Conservation (phyloP, 2,113 vertebrate species). For the Mastomys coucha region DNA sequence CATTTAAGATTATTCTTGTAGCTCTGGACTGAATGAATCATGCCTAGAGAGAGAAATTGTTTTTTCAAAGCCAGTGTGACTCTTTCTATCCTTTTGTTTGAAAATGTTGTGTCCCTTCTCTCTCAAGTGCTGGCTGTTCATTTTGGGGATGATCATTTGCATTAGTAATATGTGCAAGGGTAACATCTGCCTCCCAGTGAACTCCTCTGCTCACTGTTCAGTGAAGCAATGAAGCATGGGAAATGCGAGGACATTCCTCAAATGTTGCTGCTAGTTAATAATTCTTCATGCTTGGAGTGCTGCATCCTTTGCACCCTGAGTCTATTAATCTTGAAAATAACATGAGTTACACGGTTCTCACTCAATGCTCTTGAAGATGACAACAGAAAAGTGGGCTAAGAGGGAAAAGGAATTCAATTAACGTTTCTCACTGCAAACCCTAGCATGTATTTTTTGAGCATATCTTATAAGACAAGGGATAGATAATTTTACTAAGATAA, state of each 20-base stretch:
- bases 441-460: neutral
- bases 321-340: constrained; percentile 85
- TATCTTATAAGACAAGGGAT: neutral
- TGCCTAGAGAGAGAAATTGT: neutral
- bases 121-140: constrained; percentile 54
- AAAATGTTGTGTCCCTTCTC: neutral
- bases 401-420: neutral
- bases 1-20: neutral
- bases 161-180: constrained; percentile 65
- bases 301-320: constrained; percentile 78
- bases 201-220: constrained; percentile 83
- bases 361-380: constrained; percentile 28
- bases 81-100: neutral
- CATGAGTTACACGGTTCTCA: constrained; percentile 57
- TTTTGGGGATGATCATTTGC: constrained; percentile 79
- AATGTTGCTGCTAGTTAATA: constrained; percentile 79
- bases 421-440: neutral
- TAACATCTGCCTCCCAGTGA: constrained; percentile 81
- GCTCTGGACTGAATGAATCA: neutral
- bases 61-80: neutral
- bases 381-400: neutral
- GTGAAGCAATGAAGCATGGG: constrained; percentile 84
- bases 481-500: neutral
- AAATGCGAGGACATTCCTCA: constrained; percentile 79
- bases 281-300: constrained; percentile 85